Percentiles rank a stretch among this genome's conserved stretches.
Evolutionary conservation across 2,797 vertebrate genomes (phyloP).

Genomic region (Gadopsis marmoratus): DNA sequence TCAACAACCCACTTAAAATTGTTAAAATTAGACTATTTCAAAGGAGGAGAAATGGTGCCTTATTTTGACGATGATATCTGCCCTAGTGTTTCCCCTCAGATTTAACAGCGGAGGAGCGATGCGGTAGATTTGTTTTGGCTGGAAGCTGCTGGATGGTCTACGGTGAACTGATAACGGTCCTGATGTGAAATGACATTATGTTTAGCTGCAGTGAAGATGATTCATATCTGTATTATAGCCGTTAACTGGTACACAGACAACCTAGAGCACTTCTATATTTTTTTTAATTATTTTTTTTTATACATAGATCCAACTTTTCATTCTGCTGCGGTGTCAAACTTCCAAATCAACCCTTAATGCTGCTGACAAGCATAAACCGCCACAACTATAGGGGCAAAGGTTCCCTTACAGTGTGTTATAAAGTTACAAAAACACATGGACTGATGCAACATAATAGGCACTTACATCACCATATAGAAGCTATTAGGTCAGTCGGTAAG

Average conservation of each 20-base stretch:
- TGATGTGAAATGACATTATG: slow-evolving; percentile 35
- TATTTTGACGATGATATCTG: slow-evolving; percentile 19
- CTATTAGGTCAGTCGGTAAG: slow-evolving; percentile 28
- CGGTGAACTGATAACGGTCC: slow-evolving; percentile 18
- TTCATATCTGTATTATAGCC: slow-evolving; percentile 24
- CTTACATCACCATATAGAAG: slow-evolving; percentile 32
- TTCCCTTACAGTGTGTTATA: neutral
- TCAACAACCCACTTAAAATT: neutral
- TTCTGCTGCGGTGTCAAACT: slow-evolving; percentile 5
- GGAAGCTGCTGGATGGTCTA: slow-evolving; percentile 37
- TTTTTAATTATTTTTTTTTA: neutral
- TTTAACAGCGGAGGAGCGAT: slow-evolving; percentile 8
- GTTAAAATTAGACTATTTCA: neutral
- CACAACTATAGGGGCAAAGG: neutral
- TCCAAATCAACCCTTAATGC: neutral
- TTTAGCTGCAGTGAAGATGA: slow-evolving; percentile 35
- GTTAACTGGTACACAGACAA: slow-evolving; percentile 14
- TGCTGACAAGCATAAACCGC: neutral
- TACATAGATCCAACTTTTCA: slow-evolving; percentile 10
- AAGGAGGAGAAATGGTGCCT: neutral
- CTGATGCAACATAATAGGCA: slow-evolving; percentile 10
- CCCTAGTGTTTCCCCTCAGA: slow-evolving; percentile 14
- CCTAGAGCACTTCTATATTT: slow-evolving; percentile 3
- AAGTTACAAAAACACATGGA: slow-evolving; percentile 21
- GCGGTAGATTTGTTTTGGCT: slow-evolving; percentile 52